phyloP scores from a whole-genome alignment of 2,888 invertebrate species.

The Thera britannica region DNA sequence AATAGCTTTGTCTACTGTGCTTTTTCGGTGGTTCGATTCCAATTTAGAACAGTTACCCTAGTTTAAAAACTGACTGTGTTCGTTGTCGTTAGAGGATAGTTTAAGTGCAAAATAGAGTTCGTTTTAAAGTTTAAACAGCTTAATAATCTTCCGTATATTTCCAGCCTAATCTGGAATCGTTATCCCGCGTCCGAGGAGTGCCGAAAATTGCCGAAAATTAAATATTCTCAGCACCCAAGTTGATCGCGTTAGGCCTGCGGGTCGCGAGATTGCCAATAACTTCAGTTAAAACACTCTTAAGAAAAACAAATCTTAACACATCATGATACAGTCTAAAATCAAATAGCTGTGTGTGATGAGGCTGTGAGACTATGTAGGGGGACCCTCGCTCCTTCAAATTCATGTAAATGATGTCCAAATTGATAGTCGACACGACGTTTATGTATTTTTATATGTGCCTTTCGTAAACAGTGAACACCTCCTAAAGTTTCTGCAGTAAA shows the following conservation, averaged over 20 bases:
- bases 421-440: conserved; percentile 52
- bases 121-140: conserved; percentile 1
- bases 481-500: conserved; percentile 31
- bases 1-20: no score
- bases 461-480: conserved; percentile 31
- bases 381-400: conserved; percentile 51
- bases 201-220: conserved; percentile 68
- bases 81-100: not conserved
- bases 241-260: conserved; percentile 78
- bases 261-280: conserved; percentile 79
- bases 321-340: conserved; percentile 28
- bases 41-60: not conserved
- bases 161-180: conserved; percentile 49
- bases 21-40: no score
- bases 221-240: conserved; percentile 69
- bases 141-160: conserved; percentile 13
- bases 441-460: conserved; percentile 27
- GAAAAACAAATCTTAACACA: conserved; percentile 39
- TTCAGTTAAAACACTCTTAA: conserved; percentile 36
- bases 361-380: conserved; percentile 20
- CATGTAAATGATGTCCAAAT: conserved; percentile 66
- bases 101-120: conserved; percentile 1
- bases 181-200: conserved; percentile 53
- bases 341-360: conserved; percentile 15
- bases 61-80: not conserved